Evolutionary conservation across 2,888 invertebrate species (phyloP), one percentile per base, ranked within the genome.

Genomic region (Pecten maximus): DNA sequence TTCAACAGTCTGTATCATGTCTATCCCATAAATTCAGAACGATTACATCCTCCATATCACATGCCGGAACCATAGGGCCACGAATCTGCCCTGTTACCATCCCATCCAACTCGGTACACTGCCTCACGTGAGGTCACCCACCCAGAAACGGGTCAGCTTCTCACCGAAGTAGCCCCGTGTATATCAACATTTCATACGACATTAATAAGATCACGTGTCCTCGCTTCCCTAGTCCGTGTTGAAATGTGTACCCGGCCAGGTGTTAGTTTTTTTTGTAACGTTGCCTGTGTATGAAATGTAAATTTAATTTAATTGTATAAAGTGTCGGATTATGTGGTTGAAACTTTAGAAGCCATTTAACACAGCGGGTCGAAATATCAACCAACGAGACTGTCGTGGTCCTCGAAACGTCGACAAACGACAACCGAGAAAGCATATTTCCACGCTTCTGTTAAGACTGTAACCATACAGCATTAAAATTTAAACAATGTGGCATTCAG

Each of bases 311-410:
- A 74, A 74, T 74, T 74, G 74, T 74, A 23, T n/a, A n/a, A n/a
- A 74, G 74, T 74, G 74, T 74, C 74, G 74, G 74, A 74, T 74
- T 74, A 74, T 2, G 74, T 35, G 35, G 74, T 74, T 28, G 74
- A 74, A 74, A 74, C 74, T 74, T 74, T 35, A 74, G 74, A 74
- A 74, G 74, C 74, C 28, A 74, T 74, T 74, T 74, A 74, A 74
- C 74, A 74, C 74, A 35, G 35, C 15, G 12, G 35, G 35, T 35
- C 35, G 74, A 23, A 35, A 74, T 74, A 28, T 10, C 3, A 74
- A 10, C 28, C 74, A 35, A 74, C 10, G 35, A 74, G 28, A 4
- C 74, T 74, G 35, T 74, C 74, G 35, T 35, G 35, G 3, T 15
- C 74, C 28, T 74, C 35, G 4, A 74, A 74, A 74, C 6, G 74